These are phyloP conservation scores for Spheniscus humboldti DNA, from an alignment of 2,797 vertebrate genomes.

Conservation along the genomic window DNA sequence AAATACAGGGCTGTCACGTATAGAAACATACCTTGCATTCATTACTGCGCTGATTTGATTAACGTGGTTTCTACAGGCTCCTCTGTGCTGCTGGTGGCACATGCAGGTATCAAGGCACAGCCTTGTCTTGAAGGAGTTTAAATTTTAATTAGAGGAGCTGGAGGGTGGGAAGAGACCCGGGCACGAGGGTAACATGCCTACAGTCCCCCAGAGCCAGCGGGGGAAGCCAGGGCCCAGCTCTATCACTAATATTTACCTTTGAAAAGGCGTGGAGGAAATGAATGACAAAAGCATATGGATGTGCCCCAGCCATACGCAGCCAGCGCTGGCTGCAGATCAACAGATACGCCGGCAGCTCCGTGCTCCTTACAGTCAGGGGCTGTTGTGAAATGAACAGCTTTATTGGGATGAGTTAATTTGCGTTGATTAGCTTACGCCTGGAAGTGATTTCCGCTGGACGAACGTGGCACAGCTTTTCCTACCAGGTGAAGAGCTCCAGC, in stretches of 20 bases:
- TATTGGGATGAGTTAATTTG: not conserved
- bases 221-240: not conserved
- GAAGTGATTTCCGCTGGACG: fast-evolving
- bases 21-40: not conserved
- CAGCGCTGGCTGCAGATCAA: not conserved
- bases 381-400: not conserved
- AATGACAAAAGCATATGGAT: not conserved
- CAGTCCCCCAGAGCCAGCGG: not conserved
- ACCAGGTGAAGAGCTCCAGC: not conserved
- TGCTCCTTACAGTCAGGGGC: not conserved
- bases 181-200: not conserved
- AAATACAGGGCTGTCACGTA: not conserved
- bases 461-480: not conserved
- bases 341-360: fast-evolving
- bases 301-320: fast-evolving
- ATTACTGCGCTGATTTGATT: not conserved
- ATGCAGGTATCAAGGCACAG: not conserved
- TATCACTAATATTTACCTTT: not conserved
- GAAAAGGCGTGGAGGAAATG: not conserved
- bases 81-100: not conserved
- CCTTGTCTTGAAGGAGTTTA: not conserved
- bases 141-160: not conserved
- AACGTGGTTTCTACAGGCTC: not conserved
- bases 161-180: not conserved
- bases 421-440: not conserved